A percentile compares a stretch with the other conserved stretches of the same genome.
Evolutionary conservation across 2,113 vertebrate species (phyloP).

Genomic region (Anhinga rufa): DNA sequence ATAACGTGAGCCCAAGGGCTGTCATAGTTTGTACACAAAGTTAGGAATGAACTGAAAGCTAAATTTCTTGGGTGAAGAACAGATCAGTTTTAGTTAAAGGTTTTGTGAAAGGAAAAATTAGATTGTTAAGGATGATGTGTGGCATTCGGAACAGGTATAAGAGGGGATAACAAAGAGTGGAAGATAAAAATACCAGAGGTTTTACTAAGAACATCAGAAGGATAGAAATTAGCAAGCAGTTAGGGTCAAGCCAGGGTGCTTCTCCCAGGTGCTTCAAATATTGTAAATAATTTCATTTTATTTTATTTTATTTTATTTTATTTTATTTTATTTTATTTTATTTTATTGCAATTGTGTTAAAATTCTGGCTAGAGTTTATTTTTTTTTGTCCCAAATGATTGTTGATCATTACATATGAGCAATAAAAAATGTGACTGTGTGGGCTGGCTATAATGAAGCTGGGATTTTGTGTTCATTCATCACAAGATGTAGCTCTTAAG

Average conservation of each 20-base stretch:
- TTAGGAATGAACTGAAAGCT: background rate
- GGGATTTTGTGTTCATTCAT: constrained; percentile 48
- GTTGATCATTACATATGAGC: constrained; percentile 43
- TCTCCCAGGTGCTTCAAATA: background rate
- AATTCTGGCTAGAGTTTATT: background rate
- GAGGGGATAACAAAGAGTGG: background rate
- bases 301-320: background rate
- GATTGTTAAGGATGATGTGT: background rate
- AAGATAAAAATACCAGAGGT: background rate
- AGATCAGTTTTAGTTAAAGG: background rate
- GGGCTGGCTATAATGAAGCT: constrained; percentile 35
- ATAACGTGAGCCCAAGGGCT: background rate
- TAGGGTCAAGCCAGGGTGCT: background rate
- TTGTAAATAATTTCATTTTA: background rate
- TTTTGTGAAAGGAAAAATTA: background rate
- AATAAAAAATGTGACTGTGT: constrained; percentile 59
- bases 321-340: background rate
- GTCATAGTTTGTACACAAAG: background rate
- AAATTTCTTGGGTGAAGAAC: background rate
- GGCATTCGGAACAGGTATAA: background rate
- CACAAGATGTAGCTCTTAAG: constrained; percentile 29
- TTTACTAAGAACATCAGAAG: background rate
- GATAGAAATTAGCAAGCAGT: background rate
- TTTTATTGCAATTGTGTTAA: background rate
- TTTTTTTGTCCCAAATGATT: background rate